Conservation (phyloP, 2,888 invertebrate species). For the Nysson spinosus region DNA sequence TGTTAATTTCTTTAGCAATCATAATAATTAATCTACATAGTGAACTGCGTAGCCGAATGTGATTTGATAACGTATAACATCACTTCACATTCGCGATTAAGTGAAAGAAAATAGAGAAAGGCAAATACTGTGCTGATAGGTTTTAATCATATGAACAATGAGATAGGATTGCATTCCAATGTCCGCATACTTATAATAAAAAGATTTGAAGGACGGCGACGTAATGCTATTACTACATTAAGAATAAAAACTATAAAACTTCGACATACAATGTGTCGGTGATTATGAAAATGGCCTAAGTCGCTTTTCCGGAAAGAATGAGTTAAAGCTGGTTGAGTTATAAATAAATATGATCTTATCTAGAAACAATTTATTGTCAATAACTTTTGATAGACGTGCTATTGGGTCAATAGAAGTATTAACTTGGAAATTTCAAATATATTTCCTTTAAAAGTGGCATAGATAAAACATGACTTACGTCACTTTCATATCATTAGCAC, state of each 20-base stretch:
- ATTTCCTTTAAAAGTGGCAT: no score
- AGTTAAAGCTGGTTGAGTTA: no score
- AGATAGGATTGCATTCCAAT: slow-evolving; percentile 38
- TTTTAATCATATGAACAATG: slow-evolving; percentile 8
- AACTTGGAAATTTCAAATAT: no score
- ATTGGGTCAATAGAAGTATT: no score
- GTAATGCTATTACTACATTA: not conserved
- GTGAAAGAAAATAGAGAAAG: slow-evolving; percentile 13
- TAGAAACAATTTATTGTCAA: no score
- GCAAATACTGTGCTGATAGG: slow-evolving; percentile 1
- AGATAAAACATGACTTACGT: no score
- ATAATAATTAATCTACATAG: not conserved
- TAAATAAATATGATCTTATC: no score
- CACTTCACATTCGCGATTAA: not conserved
- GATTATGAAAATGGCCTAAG: no score
- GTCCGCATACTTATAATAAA: slow-evolving; percentile 3
- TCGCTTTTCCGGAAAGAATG: no score
- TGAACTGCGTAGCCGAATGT: not conserved
- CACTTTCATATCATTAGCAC: no score
- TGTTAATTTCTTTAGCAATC: not conserved
- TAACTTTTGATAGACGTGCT: no score
- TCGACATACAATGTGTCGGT: no score
- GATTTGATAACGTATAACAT: not conserved
- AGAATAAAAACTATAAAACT: slow-evolving; percentile 1
- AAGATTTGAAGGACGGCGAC: not conserved